Evolutionary conservation across 2,113 vertebrate species (phyloP).

Genomic region (Tenrec ecaudatus): DNA sequence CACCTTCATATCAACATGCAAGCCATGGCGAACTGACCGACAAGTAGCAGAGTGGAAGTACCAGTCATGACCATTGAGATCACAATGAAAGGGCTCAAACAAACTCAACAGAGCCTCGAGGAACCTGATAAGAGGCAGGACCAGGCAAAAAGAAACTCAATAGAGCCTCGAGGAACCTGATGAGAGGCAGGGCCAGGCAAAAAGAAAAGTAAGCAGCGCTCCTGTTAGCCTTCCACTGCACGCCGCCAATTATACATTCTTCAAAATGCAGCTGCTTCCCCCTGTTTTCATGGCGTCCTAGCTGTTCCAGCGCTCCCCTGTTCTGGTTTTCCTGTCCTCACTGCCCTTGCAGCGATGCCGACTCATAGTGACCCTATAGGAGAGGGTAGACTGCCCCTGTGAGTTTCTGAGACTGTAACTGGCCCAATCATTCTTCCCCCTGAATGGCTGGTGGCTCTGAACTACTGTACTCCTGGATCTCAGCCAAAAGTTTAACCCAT

Average conservation of each 20-base stretch:
- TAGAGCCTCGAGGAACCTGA: background rate
- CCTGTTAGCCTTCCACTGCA: accelerated
- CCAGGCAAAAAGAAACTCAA: background rate
- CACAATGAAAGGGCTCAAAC: background rate
- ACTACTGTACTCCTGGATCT: no score
- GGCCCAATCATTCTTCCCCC: no score
- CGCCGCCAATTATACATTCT: background rate
- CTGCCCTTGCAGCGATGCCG: no score
- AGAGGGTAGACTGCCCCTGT: no score
- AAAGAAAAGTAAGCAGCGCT: background rate
- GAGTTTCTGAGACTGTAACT: no score
- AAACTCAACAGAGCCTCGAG: background rate
- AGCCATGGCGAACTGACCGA: no score
- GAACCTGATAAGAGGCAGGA: background rate
- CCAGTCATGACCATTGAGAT: background rate
- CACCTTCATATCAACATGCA: no score
- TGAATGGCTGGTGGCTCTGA: no score
- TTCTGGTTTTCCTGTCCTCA: background rate
- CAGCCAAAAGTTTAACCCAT: no score
- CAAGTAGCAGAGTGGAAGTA: background rate
- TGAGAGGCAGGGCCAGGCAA: background rate
- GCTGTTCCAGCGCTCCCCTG: background rate
- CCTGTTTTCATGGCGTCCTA: no score
- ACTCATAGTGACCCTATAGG: no score
- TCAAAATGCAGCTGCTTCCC: background rate